Base-by-base conservation (phyloP, 2,888 invertebrate genomes). In the Monochamus alternatus region DNA sequence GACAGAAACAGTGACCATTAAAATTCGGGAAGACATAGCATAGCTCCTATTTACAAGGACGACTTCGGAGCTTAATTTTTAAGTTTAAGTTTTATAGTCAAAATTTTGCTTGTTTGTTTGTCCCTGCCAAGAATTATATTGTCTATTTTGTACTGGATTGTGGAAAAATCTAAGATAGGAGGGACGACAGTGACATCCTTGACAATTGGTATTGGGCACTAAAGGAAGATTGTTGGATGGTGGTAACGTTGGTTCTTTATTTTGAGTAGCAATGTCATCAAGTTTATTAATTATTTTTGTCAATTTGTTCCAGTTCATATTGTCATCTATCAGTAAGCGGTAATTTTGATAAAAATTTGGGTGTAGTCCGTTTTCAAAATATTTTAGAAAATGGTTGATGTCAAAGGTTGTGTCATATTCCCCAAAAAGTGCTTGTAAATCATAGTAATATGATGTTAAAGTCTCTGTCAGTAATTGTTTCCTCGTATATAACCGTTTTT, bases 301-400 rank as follows among this genome's bases (percentile, higher is more conserved):
- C 31, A 55, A 32, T 5, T 51, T 67, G 12, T 38, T 31, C 44
- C 69, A 60, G 44, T 69, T 44, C 8, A 60, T 52, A 8, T 70
- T 70, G 31, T 70, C 22, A 8, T 62, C 51, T 30, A 70, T 22
- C 9, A 70, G 30, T 30, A 70, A 62, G 31, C 62, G 59, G 3
- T 70, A 70, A 14, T 44, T 70, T 4, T 44, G 70, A 22, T 70
- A 70, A 7, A 70, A 62, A 5, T n/a, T 31, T 43, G 31, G 59
- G 30, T 51, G 47, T 47, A 62, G 47, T 3, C 70, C 60, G 22
- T 71, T 63, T 71, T 71, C 32, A 44, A 71, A 63, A 47, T 51
- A 71, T 31, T 71, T 71, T 47, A 32, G 9, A 14, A 71, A 47
- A 60, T 60, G 22, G 31, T 30, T 10, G 38, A 51, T 43, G 12